phyloP scores from a whole-genome alignment of 2,888 invertebrate genomes.

The Icerya purchasi region DNA sequence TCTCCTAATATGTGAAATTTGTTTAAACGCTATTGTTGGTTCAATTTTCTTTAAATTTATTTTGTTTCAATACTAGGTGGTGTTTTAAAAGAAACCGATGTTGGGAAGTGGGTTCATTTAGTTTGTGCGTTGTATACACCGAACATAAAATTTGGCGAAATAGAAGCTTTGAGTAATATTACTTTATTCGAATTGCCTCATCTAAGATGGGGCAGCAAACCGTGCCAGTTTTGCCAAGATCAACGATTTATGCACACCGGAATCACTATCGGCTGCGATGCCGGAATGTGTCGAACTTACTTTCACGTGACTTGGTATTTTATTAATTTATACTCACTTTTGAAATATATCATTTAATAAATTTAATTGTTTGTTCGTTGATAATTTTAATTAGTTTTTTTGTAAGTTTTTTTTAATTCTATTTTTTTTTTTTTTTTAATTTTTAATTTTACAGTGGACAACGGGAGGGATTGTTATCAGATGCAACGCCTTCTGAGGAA shows the following conservation, averaged over 20 bases:
- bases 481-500: conserved; percentile 76
- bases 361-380: neutral
- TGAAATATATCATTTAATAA: neutral
- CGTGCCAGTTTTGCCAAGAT: conserved; percentile 77
- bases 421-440: neutral
- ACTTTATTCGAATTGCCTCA: conserved; percentile 96
- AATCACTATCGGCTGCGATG: conserved; percentile 91
- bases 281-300: conserved; percentile 90
- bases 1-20: no score
- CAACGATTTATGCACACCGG: conserved; percentile 72
- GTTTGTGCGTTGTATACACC: conserved; percentile 95
- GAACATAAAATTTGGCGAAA: conserved; percentile 91
- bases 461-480: conserved; percentile 73
- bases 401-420: neutral
- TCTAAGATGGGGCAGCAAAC: conserved; percentile 82
- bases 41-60: neutral
- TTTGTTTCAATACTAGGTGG: conserved; percentile 39
- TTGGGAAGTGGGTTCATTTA: conserved; percentile 94
- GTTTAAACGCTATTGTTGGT: no score
- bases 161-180: conserved; percentile 69
- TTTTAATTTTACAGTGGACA: conserved; percentile 72
- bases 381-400: conserved; percentile 16
- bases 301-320: conserved; percentile 88
- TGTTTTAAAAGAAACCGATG: conserved; percentile 90
- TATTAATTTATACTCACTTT: no score